Conservation (phyloP, 2,888 invertebrate species). For the Abrostola triplasia region DNA sequence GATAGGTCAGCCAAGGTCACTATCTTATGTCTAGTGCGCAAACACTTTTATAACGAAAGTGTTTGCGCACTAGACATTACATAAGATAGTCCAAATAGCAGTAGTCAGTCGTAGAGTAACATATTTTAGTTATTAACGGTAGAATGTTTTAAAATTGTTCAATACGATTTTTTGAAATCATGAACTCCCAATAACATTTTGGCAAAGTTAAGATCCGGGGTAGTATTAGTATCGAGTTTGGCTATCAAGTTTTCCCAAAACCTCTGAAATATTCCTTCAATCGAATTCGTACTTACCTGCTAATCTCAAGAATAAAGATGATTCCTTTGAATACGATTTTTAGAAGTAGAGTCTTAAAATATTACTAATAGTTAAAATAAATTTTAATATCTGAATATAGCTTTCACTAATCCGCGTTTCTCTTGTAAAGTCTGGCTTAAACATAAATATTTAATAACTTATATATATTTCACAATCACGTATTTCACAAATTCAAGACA, state of each 20-base stretch:
- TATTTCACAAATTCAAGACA: conserved; percentile 9
- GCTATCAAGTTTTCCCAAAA: conserved; percentile 11
- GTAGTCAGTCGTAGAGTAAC: conserved; percentile 28
- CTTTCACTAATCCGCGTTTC: conserved; percentile 50
- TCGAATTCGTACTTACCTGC: conserved; percentile 16
- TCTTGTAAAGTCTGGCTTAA: conserved; percentile 44
- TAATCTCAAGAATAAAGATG: conserved; percentile 41
- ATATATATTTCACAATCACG: conserved; percentile 12
- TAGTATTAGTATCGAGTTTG: conserved; percentile 25
- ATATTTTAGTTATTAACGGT: conserved; percentile 18
- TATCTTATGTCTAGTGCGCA: too few species aligned
- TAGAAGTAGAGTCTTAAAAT: conserved; percentile 56
- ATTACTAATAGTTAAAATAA: conserved; percentile 22
- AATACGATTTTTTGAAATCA: conserved; percentile 43
- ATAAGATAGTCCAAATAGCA: conserved; percentile 18
- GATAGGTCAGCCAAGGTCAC: conserved; percentile 15
- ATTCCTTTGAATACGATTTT: conserved; percentile 66
- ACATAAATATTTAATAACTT: conserved; percentile 25
- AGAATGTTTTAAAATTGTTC: conserved; percentile 29
- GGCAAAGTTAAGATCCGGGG: conserved; percentile 26
- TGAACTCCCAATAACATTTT: conserved; percentile 42
- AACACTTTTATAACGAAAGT: too few species aligned
- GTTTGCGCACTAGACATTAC: background rate
- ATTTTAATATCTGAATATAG: conserved; percentile 40
- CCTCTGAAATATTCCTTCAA: conserved; percentile 16